Conservation (phyloP, 64 coral and sea anemone species). For the Porites australiensis region DNA sequence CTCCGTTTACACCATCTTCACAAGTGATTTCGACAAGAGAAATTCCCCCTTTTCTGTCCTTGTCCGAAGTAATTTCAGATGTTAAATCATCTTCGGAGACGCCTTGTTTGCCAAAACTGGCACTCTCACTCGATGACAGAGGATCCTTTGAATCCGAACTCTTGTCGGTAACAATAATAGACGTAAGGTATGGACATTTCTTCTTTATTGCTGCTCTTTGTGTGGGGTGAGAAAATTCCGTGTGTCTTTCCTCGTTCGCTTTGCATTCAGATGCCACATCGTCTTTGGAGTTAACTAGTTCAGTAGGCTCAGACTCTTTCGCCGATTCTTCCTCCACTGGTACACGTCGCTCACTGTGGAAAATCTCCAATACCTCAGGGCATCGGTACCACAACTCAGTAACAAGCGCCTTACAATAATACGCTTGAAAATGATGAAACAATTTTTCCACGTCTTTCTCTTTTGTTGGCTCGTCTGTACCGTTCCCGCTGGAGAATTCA, state of each 20-base stretch:
- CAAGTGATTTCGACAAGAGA: too few relatives aligned
- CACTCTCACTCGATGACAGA: too few relatives aligned
- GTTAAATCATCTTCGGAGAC: too few relatives aligned
- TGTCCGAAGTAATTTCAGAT: too few relatives aligned
- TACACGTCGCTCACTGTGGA: not conserved
- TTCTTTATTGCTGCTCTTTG: not conserved
- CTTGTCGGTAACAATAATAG: too few relatives aligned
- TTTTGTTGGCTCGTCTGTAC: not conserved
- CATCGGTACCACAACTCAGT: conserved; percentile 69
- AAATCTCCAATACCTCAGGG: conserved; percentile 30
- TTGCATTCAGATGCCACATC: not conserved
- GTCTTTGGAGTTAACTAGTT: not conserved
- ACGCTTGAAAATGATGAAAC: conserved; percentile 68
- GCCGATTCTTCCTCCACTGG: not conserved
- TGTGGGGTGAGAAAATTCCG: not conserved
- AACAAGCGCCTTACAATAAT: conserved; percentile 48
- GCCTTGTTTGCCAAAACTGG: too few relatives aligned
- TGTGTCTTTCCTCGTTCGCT: not conserved
- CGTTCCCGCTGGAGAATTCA: not conserved
- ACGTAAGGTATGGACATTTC: too few relatives aligned
- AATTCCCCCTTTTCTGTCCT: too few relatives aligned
- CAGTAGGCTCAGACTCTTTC: not conserved
- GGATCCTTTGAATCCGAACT: too few relatives aligned
- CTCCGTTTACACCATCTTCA: too few relatives aligned
- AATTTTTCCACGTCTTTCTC: not conserved